phyloP scores from a whole-genome alignment of 2,113 vertebrate genomes.

The Pogonocichla stellata region DNA sequence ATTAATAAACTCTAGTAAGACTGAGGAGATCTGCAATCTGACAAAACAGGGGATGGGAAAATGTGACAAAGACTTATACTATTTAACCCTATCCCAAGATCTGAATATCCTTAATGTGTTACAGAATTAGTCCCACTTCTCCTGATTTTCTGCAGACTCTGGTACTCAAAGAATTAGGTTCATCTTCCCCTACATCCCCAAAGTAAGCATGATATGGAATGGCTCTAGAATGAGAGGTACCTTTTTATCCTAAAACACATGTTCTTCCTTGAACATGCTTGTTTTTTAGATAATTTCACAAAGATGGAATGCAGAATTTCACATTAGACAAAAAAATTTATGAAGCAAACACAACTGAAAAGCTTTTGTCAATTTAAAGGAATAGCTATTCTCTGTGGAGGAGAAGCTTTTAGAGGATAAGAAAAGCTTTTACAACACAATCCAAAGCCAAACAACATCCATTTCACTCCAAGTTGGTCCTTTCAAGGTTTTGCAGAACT shows the following conservation, averaged over 20 bases:
- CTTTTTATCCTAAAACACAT: not conserved
- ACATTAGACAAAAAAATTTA: not conserved
- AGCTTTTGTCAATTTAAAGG: not conserved
- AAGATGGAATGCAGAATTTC: not conserved
- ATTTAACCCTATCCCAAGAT: not conserved
- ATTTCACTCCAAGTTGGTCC: not conserved
- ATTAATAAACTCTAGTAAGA: not conserved
- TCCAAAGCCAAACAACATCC: not conserved
- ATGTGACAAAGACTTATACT: not conserved
- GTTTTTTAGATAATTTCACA: not conserved
- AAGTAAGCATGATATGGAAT: not conserved
- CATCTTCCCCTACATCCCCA: not conserved
- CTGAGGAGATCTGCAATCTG: not conserved
- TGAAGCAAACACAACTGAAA: not conserved
- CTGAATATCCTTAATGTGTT: not conserved
- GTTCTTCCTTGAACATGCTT: not conserved
- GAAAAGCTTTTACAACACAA: not conserved
- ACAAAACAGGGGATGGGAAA: not conserved
- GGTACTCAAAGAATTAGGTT: not conserved
- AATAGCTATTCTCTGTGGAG: not conserved
- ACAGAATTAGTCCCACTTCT: not conserved
- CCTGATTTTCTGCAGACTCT: not conserved
- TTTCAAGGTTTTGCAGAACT: not conserved
- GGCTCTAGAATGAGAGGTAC: not conserved
- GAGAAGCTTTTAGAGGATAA: not conserved